Evolutionary conservation across 2,113 vertebrate genomes (phyloP).

Genomic region (Ariopsis seemanni): DNA sequence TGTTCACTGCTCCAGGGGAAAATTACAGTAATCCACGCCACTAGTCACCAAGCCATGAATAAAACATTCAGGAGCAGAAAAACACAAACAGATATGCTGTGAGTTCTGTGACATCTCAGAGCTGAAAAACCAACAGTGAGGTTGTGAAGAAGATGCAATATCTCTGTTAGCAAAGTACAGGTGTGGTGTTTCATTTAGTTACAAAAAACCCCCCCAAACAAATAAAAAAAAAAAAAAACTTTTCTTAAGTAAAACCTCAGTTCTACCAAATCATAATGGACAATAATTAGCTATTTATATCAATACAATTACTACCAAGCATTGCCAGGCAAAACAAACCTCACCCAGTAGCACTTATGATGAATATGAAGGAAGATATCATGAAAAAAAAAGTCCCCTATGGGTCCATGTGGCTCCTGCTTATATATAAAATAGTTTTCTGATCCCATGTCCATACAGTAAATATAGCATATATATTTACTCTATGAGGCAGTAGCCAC

Average conservation of each 20-base stretch:
- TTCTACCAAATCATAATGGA: neutral
- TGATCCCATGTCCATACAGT: too few species aligned
- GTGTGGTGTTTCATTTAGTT: too few species aligned
- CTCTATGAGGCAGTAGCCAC: too few species aligned
- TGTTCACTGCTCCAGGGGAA: neutral
- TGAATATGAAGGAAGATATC: too few species aligned
- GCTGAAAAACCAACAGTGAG: neutral
- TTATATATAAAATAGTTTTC: too few species aligned
- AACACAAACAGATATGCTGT: neutral
- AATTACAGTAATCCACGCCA: neutral
- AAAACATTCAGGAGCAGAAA: neutral
- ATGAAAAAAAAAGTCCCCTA: too few species aligned
- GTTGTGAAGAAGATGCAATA: neutral
- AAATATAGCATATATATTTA: too few species aligned
- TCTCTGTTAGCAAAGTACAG: neutral
- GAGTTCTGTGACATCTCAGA: neutral
- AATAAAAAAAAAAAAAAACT: neutral
- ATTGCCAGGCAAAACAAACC: too few species aligned
- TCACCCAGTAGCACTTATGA: too few species aligned
- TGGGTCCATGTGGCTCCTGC: too few species aligned
- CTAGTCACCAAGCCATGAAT: constrained; percentile 3
- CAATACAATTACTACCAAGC: too few species aligned
- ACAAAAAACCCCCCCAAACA: neutral
- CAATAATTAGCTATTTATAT: too few species aligned
- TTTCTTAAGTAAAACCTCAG: neutral